Evolutionary conservation across 2,888 invertebrate species (phyloP), one percentile per base, ranked within the genome.

Genomic region (Sclerodermus sp.): DNA sequence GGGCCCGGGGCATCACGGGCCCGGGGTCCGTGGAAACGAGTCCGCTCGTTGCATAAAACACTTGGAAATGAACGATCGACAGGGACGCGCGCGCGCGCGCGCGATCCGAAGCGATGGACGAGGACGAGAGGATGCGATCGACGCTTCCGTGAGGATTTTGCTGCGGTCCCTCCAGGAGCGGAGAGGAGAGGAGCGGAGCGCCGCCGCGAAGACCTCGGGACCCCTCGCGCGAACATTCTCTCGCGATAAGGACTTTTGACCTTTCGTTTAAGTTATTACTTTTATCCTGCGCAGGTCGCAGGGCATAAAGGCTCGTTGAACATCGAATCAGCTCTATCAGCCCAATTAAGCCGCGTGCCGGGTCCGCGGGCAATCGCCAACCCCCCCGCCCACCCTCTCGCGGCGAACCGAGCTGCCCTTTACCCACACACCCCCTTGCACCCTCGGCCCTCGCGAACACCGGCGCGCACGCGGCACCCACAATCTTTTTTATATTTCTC

Each of bases 221-320:
- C n/a, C n/a, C n/a, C n/a, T 41, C 38, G 30, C 32, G 17, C 15
- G 18, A 3, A 37, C 15, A 17, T 14, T 46, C 47, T 45, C 45
- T 17, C 39, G 32, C 62, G 62, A 62, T 63, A 63, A 61, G 45
- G 46, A 43, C 53, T 61, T 53, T 51, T 57, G 57, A 57, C 64
- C 63, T 63, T 63, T 61, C 51, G 38, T 29, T 57, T 51, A 57
- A 63, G 59, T 64, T 63, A 64, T 63, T 64, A 59, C 63, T 61
- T 61, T 63, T 64, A 63, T 63, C 61, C 64, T 42, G 47, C 51
- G 41, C 45, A 44, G 50, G 47, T 60, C 53, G 51, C 51, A 47
- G 51, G 50, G 52, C 38, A 60, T n/a, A 62, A 51, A 60, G 53
- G 42, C 58, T 58, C 58, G 58, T 58, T 45, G 57, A 61, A 58